phyloP scores from a whole-genome alignment of 2,113 vertebrate species.

The Ovis aries region DNA sequence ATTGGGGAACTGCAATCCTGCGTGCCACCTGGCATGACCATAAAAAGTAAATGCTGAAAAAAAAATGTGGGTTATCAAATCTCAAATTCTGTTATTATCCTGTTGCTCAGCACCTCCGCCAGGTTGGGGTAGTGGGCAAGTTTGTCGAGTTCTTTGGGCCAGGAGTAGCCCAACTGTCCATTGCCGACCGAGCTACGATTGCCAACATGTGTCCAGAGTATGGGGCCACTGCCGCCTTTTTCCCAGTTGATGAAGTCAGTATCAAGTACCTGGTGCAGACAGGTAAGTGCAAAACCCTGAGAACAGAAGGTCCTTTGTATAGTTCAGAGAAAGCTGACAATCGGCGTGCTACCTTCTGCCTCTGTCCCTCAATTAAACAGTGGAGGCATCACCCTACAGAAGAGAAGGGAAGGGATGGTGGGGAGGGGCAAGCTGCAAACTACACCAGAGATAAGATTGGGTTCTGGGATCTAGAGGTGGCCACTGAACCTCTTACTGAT shows the following conservation, averaged over 20 bases:
- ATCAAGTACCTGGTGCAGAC: constrained; percentile 93
- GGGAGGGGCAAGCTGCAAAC: background rate
- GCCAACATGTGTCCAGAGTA: constrained; percentile 99
- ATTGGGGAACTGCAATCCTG: background rate
- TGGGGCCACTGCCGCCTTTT: constrained; percentile 95
- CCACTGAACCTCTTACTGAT: background rate
- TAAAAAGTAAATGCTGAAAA: background rate
- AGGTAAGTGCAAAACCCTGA: constrained; percentile 77
- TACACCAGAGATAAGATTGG: background rate
- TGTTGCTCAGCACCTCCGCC: constrained; percentile 89
- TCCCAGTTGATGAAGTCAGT: constrained; percentile 93
- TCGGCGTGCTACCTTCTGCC: background rate
- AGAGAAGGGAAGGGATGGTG: background rate
- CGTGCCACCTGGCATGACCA: background rate
- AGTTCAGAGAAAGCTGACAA: background rate
- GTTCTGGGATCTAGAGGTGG: background rate
- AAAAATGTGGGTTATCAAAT: background rate
- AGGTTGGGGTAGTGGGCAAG: constrained; percentile 96
- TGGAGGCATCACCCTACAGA: background rate
- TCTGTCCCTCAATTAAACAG: background rate
- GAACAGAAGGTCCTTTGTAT: background rate
- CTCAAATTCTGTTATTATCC: background rate
- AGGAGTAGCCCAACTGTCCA: constrained; percentile 92
- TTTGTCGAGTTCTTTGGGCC: constrained; percentile 98
- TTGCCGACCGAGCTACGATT: constrained; percentile 97